Evolutionary conservation across 2,797 vertebrate genomes (phyloP).

Genomic region (Lepus oiostolus): DNA sequence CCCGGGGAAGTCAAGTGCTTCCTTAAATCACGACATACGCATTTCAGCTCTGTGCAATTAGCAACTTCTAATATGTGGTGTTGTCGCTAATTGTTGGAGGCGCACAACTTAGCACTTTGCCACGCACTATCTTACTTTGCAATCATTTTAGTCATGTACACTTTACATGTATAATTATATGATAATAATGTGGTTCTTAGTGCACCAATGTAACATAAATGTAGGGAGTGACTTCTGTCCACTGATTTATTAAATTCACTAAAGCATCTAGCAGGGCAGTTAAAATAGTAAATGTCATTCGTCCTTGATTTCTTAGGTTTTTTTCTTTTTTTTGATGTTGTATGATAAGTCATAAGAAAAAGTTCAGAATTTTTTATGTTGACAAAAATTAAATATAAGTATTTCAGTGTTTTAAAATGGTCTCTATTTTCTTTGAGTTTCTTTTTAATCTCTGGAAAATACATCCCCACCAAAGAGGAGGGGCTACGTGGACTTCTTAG

Average conservation of each 20-base stretch:
- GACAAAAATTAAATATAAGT: slow-evolving; percentile 71
- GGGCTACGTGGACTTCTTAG: background rate
- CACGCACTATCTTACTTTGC: background rate
- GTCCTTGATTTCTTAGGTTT: slow-evolving; percentile 9
- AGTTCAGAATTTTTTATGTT: slow-evolving; percentile 50
- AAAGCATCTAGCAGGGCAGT: background rate
- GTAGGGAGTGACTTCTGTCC: background rate
- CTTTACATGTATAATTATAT: background rate
- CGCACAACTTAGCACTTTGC: background rate
- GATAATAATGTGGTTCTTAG: slow-evolving; percentile 3
- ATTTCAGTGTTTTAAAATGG: slow-evolving; percentile 1
- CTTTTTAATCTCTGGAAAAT: slow-evolving; percentile 54
- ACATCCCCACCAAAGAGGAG: slow-evolving; percentile 10
- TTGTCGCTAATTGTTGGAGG: background rate
- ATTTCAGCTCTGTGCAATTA: background rate
- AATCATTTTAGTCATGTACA: background rate
- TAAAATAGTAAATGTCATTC: background rate
- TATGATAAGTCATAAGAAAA: slow-evolving; percentile 55
- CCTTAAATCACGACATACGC: background rate
- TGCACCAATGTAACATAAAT: slow-evolving; percentile 4
- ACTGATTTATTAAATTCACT: background rate
- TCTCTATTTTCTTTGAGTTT: slow-evolving; percentile 67
- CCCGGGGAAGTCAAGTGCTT: background rate
- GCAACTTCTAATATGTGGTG: background rate
- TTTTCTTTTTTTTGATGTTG: background rate